phyloP scores from a whole-genome alignment of 2,797 vertebrate species.

The Gymnothorax javanicus region DNA sequence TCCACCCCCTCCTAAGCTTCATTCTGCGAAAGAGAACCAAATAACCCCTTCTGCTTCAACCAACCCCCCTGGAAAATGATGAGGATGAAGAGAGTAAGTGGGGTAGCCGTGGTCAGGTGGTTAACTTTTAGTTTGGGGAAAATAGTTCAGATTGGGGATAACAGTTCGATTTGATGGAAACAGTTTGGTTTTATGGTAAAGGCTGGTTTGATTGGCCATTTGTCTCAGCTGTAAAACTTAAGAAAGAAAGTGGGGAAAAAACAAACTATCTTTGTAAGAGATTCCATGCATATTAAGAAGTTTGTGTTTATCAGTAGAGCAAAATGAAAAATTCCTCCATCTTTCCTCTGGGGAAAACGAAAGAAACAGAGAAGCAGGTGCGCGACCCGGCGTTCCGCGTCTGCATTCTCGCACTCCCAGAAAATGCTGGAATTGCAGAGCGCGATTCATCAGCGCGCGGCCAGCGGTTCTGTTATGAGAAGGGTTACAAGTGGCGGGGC shows the following conservation, averaged over 20 bases:
- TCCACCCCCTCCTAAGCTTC: too few species aligned
- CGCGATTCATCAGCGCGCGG: background rate
- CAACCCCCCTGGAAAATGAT: background rate
- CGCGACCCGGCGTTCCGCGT: background rate
- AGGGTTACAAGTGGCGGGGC: background rate
- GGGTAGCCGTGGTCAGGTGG: background rate
- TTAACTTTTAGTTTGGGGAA: too few species aligned
- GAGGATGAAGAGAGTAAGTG: background rate
- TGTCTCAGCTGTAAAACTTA: too few species aligned
- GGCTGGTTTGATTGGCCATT: too few species aligned
- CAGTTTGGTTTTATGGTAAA: too few species aligned
- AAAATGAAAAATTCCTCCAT: background rate
- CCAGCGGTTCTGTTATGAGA: background rate
- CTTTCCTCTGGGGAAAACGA: background rate
- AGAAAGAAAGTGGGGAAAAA: too few species aligned
- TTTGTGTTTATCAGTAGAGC: background rate
- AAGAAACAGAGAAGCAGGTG: background rate
- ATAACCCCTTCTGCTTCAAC: too few species aligned
- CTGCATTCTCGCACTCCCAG: background rate
- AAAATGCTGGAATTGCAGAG: background rate
- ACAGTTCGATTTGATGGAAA: too few species aligned
- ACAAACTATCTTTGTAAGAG: background rate
- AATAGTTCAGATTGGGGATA: too few species aligned
- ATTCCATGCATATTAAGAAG: background rate
- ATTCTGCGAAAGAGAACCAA: too few species aligned